Evolutionary conservation across 53 echinoderm and acorn worm genomes (phyloP), one percentile per base, ranked within the genome.

Genomic region (Henricia sp.): DNA sequence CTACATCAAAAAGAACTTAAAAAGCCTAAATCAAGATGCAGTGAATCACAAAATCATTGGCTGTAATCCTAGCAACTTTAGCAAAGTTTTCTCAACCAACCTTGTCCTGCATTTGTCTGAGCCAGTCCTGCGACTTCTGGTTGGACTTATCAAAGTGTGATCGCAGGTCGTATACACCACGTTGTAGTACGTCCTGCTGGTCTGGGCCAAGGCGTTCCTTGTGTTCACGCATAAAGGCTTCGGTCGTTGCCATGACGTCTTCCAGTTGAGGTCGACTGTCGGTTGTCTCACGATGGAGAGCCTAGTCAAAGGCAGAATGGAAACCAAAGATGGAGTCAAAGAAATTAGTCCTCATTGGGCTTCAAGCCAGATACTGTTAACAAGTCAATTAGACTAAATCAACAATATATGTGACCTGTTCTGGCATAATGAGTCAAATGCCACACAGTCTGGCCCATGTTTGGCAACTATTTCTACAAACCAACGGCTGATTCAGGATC

Each of bases 201-300:
- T 99, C 99, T 3, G 94, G 92, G 24, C 91, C 90, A 42, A 99
- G 91, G 12, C 94, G 85, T 39, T 99, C 99, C 89, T 94, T 99
- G 89, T 99, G 91, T 42, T 99, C 92, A 2, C 92, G 67, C 68
- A 99, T 85, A 84, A 99, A 99, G 37, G 54, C 52, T 72, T 99
- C 99, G 12, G 90, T 84, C 50, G 86, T 59, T 1, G 50, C 36
- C 41, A 95, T 84, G 60, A 84, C 86, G 37, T 99, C 93, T 29
- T 95, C 94, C 20, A 92, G 86, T 3, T 91, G 76, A 1, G 90
- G 85, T 36, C 91, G 95, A 91, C 95, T 92, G 84, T 92, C 95
- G 11, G 58, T 73, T 71, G 95, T 67, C 58, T 99, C 99, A 30
- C 78, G 71, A 55, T 94, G 74, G 36, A 94, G 32, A 29, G n/a